Base-by-base conservation (phyloP, 2,888 invertebrate genomes). In the Cartodere bifasciata region DNA sequence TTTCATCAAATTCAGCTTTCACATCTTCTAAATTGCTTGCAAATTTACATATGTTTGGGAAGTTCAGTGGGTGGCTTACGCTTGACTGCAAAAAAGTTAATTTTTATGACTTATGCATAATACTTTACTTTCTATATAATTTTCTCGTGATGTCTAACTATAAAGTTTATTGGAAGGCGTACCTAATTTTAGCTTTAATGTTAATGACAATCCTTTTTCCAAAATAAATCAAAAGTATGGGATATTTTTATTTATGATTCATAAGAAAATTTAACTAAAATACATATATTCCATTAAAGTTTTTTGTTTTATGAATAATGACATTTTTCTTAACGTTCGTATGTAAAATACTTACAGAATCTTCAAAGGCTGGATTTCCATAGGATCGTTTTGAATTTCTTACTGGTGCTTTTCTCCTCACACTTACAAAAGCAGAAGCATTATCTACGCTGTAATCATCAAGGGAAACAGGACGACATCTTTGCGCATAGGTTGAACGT, bases 391-490 rank as follows among this genome's bases (percentile, higher is more conserved):
- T 88, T 29, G 87, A 88, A 29, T 78, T 72, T 20, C 87, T 67
- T 9, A 72, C 61, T 34, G 73, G 74, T 17, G 73, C 78, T 56
- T 85, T 86, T 39, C 86, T 64, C 35, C 86, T 70, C 1, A 85
- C 79, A 47, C 76, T 75, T 47, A 77, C 78, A 51, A 73, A 72
- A 4, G 85, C 82, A 4, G 88, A 87, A 14, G 87, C 81, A 54
- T 85, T 88, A 62, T 88, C 90, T 55, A 90, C 64, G 47, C 86
- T 87, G 60, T 88, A 90, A 7, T 86, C 85, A 50, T 90, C 88
- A 45, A 88, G 59, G 12, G 84, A 83, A 1, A 88, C 87, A 0
- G 88, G 88, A 1, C 83, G 82, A 50, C 88, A 90, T 32, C 87
- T 71, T 60, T 87, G 84, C 0, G 84, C 84, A 50, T 86, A 86